Evolutionary conservation across 2,797 vertebrate species (phyloP).

Genomic region (Acomys russatus): DNA sequence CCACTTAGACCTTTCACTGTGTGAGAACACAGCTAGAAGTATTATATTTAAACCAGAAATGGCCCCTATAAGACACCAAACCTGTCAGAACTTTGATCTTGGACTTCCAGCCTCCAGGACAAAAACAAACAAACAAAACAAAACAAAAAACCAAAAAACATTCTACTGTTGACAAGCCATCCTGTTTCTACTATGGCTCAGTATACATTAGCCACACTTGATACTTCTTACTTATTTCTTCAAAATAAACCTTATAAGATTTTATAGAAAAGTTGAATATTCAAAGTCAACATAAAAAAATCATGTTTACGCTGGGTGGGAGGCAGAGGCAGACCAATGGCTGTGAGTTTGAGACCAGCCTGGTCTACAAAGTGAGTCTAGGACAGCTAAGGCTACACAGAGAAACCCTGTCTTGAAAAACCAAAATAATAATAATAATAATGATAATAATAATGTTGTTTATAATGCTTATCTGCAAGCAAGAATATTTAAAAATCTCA

Average conservation of each 20-base stretch:
- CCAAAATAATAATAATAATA: too few species aligned
- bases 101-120: background rate
- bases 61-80: background rate
- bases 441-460: too few species aligned
- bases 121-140: background rate
- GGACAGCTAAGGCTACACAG: too few species aligned
- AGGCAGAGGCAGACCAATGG: too few species aligned
- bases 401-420: too few species aligned
- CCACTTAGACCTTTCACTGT: background rate
- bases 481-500: background rate
- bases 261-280: slow-evolving; percentile 9
- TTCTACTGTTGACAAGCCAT: background rate
- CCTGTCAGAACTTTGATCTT: background rate
- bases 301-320: background rate
- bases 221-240: background rate
- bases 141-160: background rate
- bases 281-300: background rate
- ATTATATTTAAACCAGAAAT: background rate
- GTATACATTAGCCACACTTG: background rate
- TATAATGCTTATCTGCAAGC: background rate
- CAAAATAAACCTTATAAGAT: background rate
- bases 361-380: too few species aligned
- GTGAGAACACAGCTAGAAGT: background rate
- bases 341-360: too few species aligned
- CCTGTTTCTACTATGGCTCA: background rate